Percentiles rank a stretch among this genome's conserved stretches.
phyloP scores from a whole-genome alignment of 2,888 invertebrate genomes.

The Drosophila prostipennis region DNA sequence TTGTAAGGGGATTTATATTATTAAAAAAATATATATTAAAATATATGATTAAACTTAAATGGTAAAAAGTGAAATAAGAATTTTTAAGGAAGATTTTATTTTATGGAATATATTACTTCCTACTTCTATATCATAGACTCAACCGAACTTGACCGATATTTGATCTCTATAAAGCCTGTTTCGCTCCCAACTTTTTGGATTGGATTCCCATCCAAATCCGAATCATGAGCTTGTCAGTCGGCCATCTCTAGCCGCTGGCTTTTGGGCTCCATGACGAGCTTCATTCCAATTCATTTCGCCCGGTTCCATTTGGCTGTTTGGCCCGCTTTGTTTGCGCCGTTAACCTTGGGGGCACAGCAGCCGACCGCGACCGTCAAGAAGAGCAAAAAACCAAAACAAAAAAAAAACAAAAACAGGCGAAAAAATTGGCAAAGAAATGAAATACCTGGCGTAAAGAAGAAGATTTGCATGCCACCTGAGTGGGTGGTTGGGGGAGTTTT shows the following conservation, averaged over 20 bases:
- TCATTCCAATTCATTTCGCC: conserved; percentile 55
- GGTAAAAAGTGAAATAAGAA: too few relatives aligned
- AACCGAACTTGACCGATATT: not conserved
- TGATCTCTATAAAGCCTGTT: not conserved
- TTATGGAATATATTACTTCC: too few relatives aligned
- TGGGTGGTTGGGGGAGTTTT: conserved; percentile 18
- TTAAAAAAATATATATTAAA: too few relatives aligned
- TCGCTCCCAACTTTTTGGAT: conserved; percentile 3
- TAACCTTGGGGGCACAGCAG: conserved; percentile 75
- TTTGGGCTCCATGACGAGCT: conserved; percentile 38
- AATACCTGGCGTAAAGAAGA: conserved; percentile 25
- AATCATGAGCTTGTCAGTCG: conserved; percentile 18
- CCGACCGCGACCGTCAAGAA: conserved; percentile 50
- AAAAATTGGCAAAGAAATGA: conserved; percentile 19
- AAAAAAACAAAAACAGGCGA: conserved; percentile 3
- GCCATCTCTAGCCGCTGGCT: conserved; percentile 59
- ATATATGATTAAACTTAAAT: too few relatives aligned
- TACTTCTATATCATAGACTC: too few relatives aligned
- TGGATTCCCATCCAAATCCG: conserved; percentile 20
- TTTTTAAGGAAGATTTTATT: too few relatives aligned
- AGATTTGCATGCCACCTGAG: conserved; percentile 39
- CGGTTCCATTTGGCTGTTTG: conserved; percentile 64
- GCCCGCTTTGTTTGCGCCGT: conserved; percentile 67
- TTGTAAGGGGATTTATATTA: too few relatives aligned
- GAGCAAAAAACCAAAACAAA: conserved; percentile 16